Base-by-base conservation (phyloP, 2,888 invertebrate genomes). In the Leistus spinibarbis region DNA sequence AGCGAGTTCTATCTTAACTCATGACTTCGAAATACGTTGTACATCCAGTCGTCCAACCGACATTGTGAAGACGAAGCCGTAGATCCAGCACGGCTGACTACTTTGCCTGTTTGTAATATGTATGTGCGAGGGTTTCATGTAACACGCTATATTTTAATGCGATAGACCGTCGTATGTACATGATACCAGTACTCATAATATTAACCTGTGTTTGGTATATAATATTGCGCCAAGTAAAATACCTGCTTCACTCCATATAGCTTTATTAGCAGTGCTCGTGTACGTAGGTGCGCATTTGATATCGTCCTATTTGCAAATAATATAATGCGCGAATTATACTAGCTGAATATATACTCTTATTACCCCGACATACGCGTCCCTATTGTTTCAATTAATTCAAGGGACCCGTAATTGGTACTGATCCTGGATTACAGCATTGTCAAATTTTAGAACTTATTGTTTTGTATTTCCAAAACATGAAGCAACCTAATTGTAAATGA, bases 121-220 rank as follows among this genome's bases (percentile, higher is more conserved):
- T 17, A 16, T 60, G 69, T 69, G 57, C 56, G 56, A 68, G 68
- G 68, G 69, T 69, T 69, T 69, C 69, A 69, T 69, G 69, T 69
- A 69, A 69, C 69, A 69, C 63, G 63, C 71, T 13, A 64, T 71
- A 71, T 71, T 71, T 71, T 71, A 71, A 71, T 71, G 71, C 71
- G 69, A 62, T 64, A 64, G 64, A 64, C 60, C 60, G 13, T 10
- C 16, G 60, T 60, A 56, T 56, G 56, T 56, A 57, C 57, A 57
- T 60, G 60, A 60, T 60, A 60, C 57, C 1, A 57, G 19, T 13
- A 23, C 57, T 69, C 57, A 69, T 69, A 57, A 69, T 69, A 69
- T 60, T 69, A 69, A 56, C 60, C 27, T 17, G 57, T 56, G 69
- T 56, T 69, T 69, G 22, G 54, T 60, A 60, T 60, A 60, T 60